Base-by-base conservation (phyloP, 2,888 invertebrate genomes). In the Criorhina ranunculi region DNA sequence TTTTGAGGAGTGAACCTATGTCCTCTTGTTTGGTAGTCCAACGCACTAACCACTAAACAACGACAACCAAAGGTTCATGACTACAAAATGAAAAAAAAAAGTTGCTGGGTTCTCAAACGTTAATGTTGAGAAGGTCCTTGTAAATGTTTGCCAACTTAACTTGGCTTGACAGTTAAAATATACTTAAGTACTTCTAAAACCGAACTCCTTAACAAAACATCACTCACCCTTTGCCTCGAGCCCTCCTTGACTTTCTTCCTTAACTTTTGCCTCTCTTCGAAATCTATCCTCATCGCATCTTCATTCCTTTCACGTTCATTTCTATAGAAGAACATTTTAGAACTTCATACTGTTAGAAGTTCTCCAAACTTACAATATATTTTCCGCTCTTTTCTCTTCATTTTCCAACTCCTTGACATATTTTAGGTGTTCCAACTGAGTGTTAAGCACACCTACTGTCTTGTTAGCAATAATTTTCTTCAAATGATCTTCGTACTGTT, bases 351-450 rank as follows among this genome's bases (percentile, higher is more conserved):
- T n/a, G n/a, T 17, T 17, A 15, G 1, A 7, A 67, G 4, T 1
- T n/a, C 29, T 17, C 19, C 5, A 1, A 0, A 40, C 57, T 33
- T 8, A 85, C 85, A 33, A 53, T 2, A 80, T 17, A 35, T 70
- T 15, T 42, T 85, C 66, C 5, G 12, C 60, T 29, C 12, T 59
- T 24, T 85, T 85, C 15, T 80, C 80, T 40, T 76, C 80, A 12
- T 85, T 75, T 51, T 85, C 70, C 64, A 70, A 15, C 11, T 80
- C 70, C n/a, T 80, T 85, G 2, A 66, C 4, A 24, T 29, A 19
- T 11, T 80, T 75, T 0, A 49, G 35, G 9, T 70, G 11, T 0
- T 76, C 80, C 55, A 80, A 9, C 40, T 85, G 85, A 1, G 33
- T 15, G 15, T 69, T 19, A 0, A 85, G 66, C 0, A 80, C 66